Evolutionary conservation across 1,140 invertebrate species (phyloP).

Genomic region (Drosophila cardini): DNA sequence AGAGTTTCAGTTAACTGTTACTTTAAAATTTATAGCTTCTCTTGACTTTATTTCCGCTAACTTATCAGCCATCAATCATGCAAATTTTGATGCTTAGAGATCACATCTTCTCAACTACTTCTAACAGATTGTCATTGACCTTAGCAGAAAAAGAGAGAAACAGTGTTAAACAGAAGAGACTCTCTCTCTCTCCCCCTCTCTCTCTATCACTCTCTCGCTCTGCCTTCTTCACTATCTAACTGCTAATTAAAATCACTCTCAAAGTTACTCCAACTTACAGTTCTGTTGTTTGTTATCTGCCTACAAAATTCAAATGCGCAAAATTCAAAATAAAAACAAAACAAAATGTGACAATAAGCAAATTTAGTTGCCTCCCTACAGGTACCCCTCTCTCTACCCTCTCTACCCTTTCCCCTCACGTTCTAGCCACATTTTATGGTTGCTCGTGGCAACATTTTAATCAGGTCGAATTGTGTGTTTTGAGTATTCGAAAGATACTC

Average conservation of each 20-base stretch:
- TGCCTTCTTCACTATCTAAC: not conserved
- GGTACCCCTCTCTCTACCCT: not conserved
- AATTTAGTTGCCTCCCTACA: constrained; percentile 4
- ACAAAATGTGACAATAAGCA: constrained; percentile 39
- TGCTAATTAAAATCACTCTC: constrained; percentile 26
- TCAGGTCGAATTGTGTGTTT: constrained; percentile 59
- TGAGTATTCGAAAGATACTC: constrained; percentile 56
- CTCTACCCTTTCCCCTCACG: not conserved
- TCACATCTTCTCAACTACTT: not conserved
- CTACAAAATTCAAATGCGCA: constrained; percentile 28
- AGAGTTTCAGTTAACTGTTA: no score
- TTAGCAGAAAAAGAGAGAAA: not conserved
- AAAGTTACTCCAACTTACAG: not conserved
- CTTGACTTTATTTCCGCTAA: not conserved
- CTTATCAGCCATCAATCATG: constrained; percentile 13
- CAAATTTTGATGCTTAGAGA: not conserved
- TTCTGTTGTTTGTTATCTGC: not conserved
- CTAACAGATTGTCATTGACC: not conserved
- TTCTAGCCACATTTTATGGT: constrained; percentile 19
- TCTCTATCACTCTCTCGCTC: not conserved
- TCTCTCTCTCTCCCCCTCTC: not conserved
- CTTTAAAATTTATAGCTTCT: no score
- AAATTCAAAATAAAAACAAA: constrained; percentile 13
- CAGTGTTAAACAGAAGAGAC: not conserved
- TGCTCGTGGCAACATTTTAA: constrained; percentile 65